phyloP scores from a whole-genome alignment of 2,113 vertebrate species.

The Sebastes fasciatus region DNA sequence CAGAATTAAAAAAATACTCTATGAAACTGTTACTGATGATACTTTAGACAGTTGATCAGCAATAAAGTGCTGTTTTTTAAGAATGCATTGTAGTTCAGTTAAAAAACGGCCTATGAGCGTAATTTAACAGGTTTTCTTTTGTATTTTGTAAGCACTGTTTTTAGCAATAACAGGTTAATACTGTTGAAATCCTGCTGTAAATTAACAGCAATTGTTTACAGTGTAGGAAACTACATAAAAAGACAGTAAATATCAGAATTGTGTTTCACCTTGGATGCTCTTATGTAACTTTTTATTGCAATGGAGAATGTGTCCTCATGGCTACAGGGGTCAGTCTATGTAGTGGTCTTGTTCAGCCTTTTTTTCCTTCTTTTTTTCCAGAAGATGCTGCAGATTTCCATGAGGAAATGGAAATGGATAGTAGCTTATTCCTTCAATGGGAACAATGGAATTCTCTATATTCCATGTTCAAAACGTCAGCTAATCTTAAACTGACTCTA shows the following conservation, averaged over 20 bases:
- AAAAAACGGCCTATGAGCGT: too few relatives aligned
- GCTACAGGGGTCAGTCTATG: constrained; percentile 46
- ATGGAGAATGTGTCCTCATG: constrained; percentile 29
- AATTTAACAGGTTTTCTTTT: too few relatives aligned
- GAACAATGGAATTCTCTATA: constrained; percentile 70
- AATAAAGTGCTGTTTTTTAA: too few relatives aligned
- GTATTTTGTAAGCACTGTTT: too few relatives aligned
- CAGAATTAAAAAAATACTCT: too few relatives aligned
- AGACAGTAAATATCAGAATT: constrained; percentile 4
- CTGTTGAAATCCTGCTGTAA: too few relatives aligned
- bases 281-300: constrained; percentile 58
- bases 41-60: too few relatives aligned
- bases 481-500: constrained; percentile 5
- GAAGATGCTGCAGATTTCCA: constrained; percentile 69
- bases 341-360: constrained; percentile 35
- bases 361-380: not conserved
- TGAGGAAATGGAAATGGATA: constrained; percentile 67
- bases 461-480: constrained; percentile 44
- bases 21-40: too few relatives aligned
- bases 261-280: not conserved
- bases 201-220: too few relatives aligned
- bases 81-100: too few relatives aligned
- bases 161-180: too few relatives aligned
- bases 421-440: constrained; percentile 55
- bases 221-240: constrained; percentile 8